phyloP scores from a whole-genome alignment of 2,888 invertebrate species.

The Andrena minutula region DNA sequence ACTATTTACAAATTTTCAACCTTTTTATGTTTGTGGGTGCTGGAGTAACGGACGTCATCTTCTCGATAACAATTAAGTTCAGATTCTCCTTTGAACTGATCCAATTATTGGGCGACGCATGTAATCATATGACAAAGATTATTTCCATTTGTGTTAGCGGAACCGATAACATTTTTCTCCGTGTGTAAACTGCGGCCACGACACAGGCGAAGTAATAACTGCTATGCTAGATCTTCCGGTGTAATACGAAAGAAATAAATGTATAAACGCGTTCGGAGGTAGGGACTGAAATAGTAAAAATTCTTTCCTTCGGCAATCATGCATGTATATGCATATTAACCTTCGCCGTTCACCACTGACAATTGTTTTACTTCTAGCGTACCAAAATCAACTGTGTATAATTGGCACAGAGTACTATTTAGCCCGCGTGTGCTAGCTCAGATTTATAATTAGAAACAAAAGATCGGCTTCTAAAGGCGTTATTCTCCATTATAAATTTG shows the following conservation, averaged over 20 bases:
- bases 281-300: slow-evolving; percentile 31
- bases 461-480: slow-evolving; percentile 9
- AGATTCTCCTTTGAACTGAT: slow-evolving; percentile 1
- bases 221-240: neutral
- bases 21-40: slow-evolving; percentile 47
- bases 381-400: slow-evolving; percentile 36
- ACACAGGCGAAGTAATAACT: neutral
- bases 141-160: neutral
- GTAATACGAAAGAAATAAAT: slow-evolving; percentile 16
- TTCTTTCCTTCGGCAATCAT: slow-evolving; percentile 11
- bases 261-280: slow-evolving; percentile 8
- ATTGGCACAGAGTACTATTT: slow-evolving; percentile 39
- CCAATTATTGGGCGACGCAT: slow-evolving; percentile 4
- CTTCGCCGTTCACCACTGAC: slow-evolving; percentile 39
- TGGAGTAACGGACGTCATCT: slow-evolving; percentile 53
- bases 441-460: slow-evolving; percentile 50
- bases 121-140: slow-evolving; percentile 12
- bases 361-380: slow-evolving; percentile 31
- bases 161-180: neutral
- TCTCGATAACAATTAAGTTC: slow-evolving; percentile 24
- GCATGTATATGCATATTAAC: slow-evolving; percentile 28
- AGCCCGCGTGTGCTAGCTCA: slow-evolving; percentile 6
- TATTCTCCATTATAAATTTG: neutral
- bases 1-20: slow-evolving; percentile 41
- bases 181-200: neutral